Conservation (phyloP, 2,797 vertebrate species). For the Hemibagrus guttatus region DNA sequence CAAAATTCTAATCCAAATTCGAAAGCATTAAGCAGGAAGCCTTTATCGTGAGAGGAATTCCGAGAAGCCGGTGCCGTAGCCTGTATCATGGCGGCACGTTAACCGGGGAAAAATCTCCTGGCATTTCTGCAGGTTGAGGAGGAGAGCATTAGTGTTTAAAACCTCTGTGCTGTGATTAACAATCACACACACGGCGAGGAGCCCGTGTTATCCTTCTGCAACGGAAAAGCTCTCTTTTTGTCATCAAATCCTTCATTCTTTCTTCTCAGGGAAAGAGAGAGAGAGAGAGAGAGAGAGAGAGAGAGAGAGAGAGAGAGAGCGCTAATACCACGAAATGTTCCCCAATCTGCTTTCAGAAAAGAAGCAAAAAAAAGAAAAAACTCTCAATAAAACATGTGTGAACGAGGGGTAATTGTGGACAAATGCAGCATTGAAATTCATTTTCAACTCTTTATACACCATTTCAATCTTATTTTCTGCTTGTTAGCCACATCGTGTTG, state of each 20-base stretch:
- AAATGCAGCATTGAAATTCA: constrained; percentile 99
- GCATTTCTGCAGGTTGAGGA: constrained; percentile 80
- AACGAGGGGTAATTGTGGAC: constrained; percentile 99
- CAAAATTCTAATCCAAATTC: constrained; percentile 65
- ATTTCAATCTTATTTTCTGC: constrained; percentile 99
- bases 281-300: not conserved
- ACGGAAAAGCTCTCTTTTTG: constrained; percentile 85
- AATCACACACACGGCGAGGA: constrained; percentile 83
- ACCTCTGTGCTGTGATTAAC: constrained; percentile 74
- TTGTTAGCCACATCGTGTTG: constrained; percentile 99
- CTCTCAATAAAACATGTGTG: constrained; percentile 96
- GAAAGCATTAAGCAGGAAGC: constrained; percentile 67
- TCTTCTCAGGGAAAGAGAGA: constrained; percentile 69
- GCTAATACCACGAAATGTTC: constrained; percentile 74
- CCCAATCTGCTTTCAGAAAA: constrained; percentile 93
- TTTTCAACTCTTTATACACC: constrained; percentile 99
- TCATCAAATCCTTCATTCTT: constrained; percentile 87
- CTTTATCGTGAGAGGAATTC: constrained; percentile 64
- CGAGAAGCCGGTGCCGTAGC: constrained; percentile 19
- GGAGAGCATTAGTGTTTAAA: constrained; percentile 81
- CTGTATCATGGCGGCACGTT: constrained; percentile 48
- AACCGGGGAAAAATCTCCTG: constrained; percentile 65
- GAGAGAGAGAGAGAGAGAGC: constrained; percentile 61
- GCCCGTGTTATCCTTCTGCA: constrained; percentile 80
- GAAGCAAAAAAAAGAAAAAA: constrained; percentile 78